Evolutionary conservation across 2,888 invertebrate species (phyloP).

Genomic region (Lydus trimaculatus): DNA sequence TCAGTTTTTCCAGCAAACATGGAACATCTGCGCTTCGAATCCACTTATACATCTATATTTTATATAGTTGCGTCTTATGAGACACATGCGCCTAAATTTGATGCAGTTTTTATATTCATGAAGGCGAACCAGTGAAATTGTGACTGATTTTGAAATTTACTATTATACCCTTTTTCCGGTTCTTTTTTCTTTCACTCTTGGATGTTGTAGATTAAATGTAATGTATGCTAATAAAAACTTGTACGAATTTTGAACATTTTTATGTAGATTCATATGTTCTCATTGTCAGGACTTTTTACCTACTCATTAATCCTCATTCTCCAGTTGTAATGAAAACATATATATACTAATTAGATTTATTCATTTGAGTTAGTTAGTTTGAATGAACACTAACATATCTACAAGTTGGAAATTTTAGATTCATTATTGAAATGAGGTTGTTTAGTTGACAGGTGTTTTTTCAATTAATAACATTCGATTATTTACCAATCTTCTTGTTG

Average conservation of each 20-base stretch:
- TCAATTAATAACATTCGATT: neutral
- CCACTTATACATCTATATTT: conserved; percentile 35
- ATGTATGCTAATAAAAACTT: conserved; percentile 52
- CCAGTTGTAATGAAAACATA: conserved; percentile 45
- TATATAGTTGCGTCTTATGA: conserved; percentile 33
- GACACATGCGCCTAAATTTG: conserved; percentile 23
- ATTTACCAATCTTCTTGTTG: too few species aligned
- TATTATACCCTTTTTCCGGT: neutral
- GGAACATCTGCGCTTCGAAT: conserved; percentile 36
- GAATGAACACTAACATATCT: too few species aligned
- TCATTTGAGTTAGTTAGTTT: conserved; percentile 55
- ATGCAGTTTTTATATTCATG: conserved; percentile 22
- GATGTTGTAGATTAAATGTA: conserved; percentile 38
- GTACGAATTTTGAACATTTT: conserved; percentile 44
- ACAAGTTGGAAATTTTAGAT: neutral
- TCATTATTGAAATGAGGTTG: neutral
- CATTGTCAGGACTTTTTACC: conserved; percentile 54
- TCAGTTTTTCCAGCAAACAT: conserved; percentile 7
- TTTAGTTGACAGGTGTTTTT: neutral
- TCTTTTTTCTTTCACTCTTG: neutral
- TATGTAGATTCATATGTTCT: conserved; percentile 52
- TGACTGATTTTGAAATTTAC: conserved; percentile 14
- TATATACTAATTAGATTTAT: conserved; percentile 54
- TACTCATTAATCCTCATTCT: conserved; percentile 54
- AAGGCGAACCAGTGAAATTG: neutral